Evolutionary conservation across 2,797 vertebrate species (phyloP).

Genomic region (Typhlichthys subterraneus): DNA sequence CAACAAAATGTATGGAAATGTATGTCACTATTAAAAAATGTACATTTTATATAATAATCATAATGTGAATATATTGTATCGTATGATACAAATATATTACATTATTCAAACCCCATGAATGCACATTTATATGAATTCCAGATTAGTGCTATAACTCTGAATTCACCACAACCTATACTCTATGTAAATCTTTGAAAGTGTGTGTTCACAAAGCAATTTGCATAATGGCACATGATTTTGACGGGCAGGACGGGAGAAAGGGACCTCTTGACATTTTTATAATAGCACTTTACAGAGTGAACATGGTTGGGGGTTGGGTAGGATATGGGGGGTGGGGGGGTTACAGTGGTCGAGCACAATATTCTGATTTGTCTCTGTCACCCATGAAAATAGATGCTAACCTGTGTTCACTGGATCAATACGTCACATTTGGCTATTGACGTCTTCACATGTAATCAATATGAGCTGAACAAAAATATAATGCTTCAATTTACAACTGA

Average conservation of each 20-base stretch:
- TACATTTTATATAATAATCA: constrained; percentile 15
- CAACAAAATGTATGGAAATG: constrained; percentile 12
- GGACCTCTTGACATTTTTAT: constrained; percentile 78
- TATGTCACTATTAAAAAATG: background rate
- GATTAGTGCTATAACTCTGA: constrained; percentile 54
- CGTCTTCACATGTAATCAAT: background rate
- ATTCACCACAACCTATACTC: constrained; percentile 46
- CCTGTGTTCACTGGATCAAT: constrained; percentile 31
- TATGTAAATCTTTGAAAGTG: constrained; percentile 66
- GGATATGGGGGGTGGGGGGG: constrained; percentile 37
- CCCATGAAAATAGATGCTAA: constrained; percentile 40
- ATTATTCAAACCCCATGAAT: constrained; percentile 30
- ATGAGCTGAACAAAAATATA: constrained; percentile 6
- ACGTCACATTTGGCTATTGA: background rate
- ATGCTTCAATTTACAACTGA: constrained; percentile 3
- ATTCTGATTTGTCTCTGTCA: constrained; percentile 40
- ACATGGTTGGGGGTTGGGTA: constrained; percentile 65
- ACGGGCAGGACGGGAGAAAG: constrained; percentile 59
- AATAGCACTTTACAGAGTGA: constrained; percentile 75
- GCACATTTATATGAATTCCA: constrained; percentile 32
- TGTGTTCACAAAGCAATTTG: constrained; percentile 72
- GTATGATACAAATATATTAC: no score
- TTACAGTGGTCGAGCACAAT: constrained; percentile 51
- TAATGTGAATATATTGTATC: constrained; percentile 33
- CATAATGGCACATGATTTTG: constrained; percentile 78